These are phyloP conservation scores for Corvus moneduloides DNA, from an alignment of 2,113 vertebrate species.

Conservation along the genomic window DNA sequence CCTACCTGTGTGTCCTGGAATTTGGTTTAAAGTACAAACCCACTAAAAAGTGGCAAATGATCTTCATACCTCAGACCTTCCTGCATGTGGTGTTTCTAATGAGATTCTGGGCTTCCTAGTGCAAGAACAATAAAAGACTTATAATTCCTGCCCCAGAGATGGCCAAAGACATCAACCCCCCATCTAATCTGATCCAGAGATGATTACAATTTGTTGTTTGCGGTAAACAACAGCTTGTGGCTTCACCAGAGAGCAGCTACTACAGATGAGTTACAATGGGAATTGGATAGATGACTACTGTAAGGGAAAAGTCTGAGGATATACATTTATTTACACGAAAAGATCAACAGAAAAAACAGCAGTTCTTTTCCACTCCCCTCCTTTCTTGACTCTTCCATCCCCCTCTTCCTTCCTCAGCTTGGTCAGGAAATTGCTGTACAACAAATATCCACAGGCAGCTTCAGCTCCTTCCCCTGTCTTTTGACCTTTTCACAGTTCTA, in stretches of 20 bases:
- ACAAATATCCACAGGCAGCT: conserved; percentile 37
- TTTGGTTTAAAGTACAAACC: neutral
- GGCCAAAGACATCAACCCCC: neutral
- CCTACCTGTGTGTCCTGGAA: neutral
- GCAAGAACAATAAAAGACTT: neutral
- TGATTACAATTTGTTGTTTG: neutral
- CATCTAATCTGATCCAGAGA: neutral
- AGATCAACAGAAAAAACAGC: neutral
- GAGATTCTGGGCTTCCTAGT: neutral
- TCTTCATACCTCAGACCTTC: neutral
- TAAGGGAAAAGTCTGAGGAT: neutral
- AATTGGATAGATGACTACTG: neutral
- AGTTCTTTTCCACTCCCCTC: neutral
- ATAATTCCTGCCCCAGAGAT: neutral
- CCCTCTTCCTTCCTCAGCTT: neutral
- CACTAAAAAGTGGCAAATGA: neutral
- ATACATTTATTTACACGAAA: neutral
- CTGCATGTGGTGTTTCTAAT: neutral
- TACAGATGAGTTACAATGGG: neutral
- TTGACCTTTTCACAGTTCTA: conserved; percentile 58
- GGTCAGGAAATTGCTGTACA: neutral
- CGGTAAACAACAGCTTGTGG: neutral
- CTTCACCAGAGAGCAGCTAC: neutral
- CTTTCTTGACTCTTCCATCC: neutral
- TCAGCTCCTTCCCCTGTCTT: conserved; percentile 30